Conservation (phyloP, 2,888 invertebrate species). For the Aromia moschata region DNA sequence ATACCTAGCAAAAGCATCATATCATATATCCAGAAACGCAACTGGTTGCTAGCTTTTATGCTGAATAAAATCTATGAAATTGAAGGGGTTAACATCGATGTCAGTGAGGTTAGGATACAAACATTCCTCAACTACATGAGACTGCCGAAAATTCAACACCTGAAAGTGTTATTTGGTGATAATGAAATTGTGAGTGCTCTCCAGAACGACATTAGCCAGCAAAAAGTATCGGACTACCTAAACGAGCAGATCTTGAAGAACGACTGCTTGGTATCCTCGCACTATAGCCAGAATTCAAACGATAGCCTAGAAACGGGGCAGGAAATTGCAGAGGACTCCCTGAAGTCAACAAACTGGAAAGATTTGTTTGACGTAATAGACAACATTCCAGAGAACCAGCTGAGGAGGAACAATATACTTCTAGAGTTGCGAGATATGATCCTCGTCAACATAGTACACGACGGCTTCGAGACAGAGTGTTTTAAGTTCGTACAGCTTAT, state of each 20-base stretch:
- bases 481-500: slow-evolving; percentile 67
- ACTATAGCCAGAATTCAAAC: slow-evolving; percentile 37
- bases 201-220: slow-evolving; percentile 64
- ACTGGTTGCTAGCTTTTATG: slow-evolving; percentile 76
- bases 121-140: slow-evolving; percentile 71
- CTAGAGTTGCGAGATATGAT: slow-evolving; percentile 63
- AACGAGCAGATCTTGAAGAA: slow-evolving; percentile 51
- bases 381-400: slow-evolving; percentile 68
- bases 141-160: slow-evolving; percentile 65
- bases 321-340: slow-evolving; percentile 53
- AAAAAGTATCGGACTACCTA: slow-evolving; percentile 65
- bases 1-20: slow-evolving; percentile 67
- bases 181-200: slow-evolving; percentile 70
- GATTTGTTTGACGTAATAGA: slow-evolving; percentile 64
- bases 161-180: slow-evolving; percentile 69
- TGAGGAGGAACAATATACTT: slow-evolving; percentile 47
- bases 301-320: slow-evolving; percentile 54
- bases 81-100: slow-evolving; percentile 63
- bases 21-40: slow-evolving; percentile 72
- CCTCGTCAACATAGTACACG: slow-evolving; percentile 68
- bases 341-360: slow-evolving; percentile 57
- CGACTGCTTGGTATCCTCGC: slow-evolving; percentile 38
- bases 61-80: slow-evolving; percentile 71
- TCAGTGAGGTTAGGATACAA: slow-evolving; percentile 65
- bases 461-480: slow-evolving; percentile 63